Evolutionary conservation across 2,888 invertebrate genomes (phyloP), one percentile per base, ranked within the genome.

Genomic region (Parapristionchus giblindavisi): DNA sequence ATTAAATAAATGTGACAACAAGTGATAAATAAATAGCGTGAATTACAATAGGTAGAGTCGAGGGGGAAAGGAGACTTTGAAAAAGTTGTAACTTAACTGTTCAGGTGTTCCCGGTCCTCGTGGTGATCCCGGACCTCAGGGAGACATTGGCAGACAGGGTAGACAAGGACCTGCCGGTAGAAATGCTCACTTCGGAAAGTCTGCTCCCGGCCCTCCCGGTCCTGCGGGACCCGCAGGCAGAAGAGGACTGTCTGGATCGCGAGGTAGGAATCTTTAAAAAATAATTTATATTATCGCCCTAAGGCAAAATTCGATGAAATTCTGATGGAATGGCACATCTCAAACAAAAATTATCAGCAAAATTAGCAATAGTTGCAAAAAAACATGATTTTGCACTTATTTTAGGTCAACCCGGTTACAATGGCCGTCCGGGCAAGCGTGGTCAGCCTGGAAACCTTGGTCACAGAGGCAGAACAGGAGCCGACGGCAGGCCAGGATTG

Each of bases 371-470:
- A 14, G 8, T 43, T 43, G 17, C 17, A 34, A 60, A 4, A 5
- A 60, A 5, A 21, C 29, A 4, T 29, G 29, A 36, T 27, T 60
- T 2, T n/a, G n/a, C 6, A 29, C 8, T 3, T 40, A 65, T 32
- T 40, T 2, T 8, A 72, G 73, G 73, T 14, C 40, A 40, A n/a
- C 61, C 73, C 0, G 73, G 73, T 32, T 21, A n/a, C 32, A 32
- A 27, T 29, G 73, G 73, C 0, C 5, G 34, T 3, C 48, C 43
- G 6, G 73, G 73, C 32, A 32, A 51, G 21, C n/a, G 5, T 27
- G 73, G 73, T 32, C n/a, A 34, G 21, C 48, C 73, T 11, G 73
- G 73, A 29, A 24, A 34, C 4, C 2, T 27, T 27, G 73, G 73
- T 6, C 27, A 73, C 32, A 21, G 24, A 4, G 73, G 73, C 1